Base-by-base conservation (phyloP, 2,888 invertebrate genomes). In the Elmis aenea region DNA sequence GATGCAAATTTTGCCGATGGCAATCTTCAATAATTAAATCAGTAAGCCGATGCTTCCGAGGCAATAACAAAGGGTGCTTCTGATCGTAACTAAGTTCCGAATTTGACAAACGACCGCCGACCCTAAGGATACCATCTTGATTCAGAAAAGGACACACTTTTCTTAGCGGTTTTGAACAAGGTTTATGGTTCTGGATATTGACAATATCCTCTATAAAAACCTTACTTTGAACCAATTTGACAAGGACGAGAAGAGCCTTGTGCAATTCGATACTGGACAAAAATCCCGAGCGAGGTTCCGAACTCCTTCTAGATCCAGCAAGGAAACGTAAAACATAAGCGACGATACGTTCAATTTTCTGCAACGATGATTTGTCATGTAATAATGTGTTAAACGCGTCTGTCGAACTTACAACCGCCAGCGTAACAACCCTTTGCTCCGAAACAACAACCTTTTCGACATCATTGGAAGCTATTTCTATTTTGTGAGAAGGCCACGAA, bases 1-100 rank as follows among this genome's bases (percentile, higher is more conserved):
- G 15, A 27, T 51, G 50, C 3, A 43, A 34, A 25, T 47, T 23
- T 8, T 38, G 34, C 11, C 8, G 8, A 26, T 51, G 47, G 12
- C 22, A 32, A 36, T 50, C 34, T 13, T 46, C 45, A 9, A 47
- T 39, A 5, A 51, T 31, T 24, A 50, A 20, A 14, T 39, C 5
- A 2, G 39, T 35, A 5, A 45, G 13, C 3, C 18, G 26, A 29
- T 30, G 29, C 6, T 21, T 25, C 11, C 24, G 3, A 11, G 42
- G 37, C 10, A 45, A 26, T 5, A 42, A 12, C 3, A 26, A n/a
- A 5, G 42, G 45, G 31, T 39, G 35, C 20, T 36, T 42, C 13
- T 24, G 14, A 12, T 18, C 27, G 30, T 21, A 39, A 2, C 23
- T 9, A 1, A 42, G 13, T 10, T 23, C n/a, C 12, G 45, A 13